phyloP scores from a whole-genome alignment of 2,888 invertebrate species.

The Bimastos eiseni region DNA sequence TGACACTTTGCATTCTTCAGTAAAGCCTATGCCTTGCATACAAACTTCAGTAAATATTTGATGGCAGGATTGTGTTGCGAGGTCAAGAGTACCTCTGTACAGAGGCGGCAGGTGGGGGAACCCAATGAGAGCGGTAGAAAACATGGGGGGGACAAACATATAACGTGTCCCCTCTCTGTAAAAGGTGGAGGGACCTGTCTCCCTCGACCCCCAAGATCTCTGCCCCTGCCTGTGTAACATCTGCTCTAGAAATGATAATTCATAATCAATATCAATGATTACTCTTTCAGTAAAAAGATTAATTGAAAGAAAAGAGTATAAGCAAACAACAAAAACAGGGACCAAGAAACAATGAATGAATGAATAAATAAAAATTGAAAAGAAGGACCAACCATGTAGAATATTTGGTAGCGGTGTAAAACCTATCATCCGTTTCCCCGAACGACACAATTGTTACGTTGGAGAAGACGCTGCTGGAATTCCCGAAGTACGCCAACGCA shows the following conservation, averaged over 20 bases:
- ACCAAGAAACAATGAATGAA: neutral
- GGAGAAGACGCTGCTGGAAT: neutral
- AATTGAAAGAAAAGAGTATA: neutral
- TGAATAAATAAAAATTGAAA: neutral
- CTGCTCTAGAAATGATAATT: neutral
- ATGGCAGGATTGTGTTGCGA: neutral
- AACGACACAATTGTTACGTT: neutral
- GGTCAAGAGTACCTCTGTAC: neutral
- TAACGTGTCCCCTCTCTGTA: no score
- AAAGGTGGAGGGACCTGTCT: no score
- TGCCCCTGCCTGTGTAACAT: no score
- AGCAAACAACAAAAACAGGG: neutral
- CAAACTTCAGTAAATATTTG: neutral
- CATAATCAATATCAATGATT: neutral
- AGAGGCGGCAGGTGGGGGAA: no score
- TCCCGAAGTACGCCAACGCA: neutral
- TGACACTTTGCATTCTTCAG: no score
- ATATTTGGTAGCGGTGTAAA: constrained; percentile 18
- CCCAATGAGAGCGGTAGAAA: no score
- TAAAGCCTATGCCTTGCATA: no score
- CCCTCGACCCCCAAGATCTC: no score
- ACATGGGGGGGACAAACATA: no score
- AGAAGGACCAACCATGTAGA: constrained; percentile 3
- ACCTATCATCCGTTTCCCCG: neutral
- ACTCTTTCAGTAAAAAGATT: neutral